A percentile compares a stretch with the other conserved stretches of the same genome.
Conservation (phyloP, 2,797 vertebrate genomes). For the Myotis pilosus region DNA sequence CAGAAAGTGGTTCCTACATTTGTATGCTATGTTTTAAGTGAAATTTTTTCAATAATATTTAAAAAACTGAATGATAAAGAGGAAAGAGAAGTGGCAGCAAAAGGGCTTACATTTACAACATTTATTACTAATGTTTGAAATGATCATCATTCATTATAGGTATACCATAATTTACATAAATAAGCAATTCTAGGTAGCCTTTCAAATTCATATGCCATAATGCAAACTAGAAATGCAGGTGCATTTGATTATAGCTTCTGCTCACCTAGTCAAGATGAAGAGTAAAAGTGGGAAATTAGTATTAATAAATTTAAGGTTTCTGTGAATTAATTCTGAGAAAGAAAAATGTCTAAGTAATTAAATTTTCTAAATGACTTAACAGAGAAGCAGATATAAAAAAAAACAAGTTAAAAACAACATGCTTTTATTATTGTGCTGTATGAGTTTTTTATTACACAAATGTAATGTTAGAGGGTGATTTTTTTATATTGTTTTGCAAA, state of each 20-base stretch:
- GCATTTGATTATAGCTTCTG: background rate
- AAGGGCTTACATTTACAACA: background rate
- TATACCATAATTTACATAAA: background rate
- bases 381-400: background rate
- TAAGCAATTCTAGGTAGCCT: background rate
- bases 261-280: background rate
- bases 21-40: background rate
- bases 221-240: background rate
- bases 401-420: background rate
- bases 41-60: background rate
- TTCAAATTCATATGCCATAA: background rate
- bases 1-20: background rate
- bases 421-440: background rate
- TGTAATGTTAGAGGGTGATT: background rate
- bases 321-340: conserved; percentile 4
- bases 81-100: background rate
- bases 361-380: background rate
- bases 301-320: background rate
- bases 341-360: background rate
- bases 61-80: background rate
- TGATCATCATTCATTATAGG: background rate
- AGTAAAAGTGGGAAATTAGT: background rate
- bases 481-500: background rate
- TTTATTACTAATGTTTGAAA: background rate
- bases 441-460: background rate